phyloP scores from a whole-genome alignment of 2,888 invertebrate genomes.

The Panopea generosa region DNA sequence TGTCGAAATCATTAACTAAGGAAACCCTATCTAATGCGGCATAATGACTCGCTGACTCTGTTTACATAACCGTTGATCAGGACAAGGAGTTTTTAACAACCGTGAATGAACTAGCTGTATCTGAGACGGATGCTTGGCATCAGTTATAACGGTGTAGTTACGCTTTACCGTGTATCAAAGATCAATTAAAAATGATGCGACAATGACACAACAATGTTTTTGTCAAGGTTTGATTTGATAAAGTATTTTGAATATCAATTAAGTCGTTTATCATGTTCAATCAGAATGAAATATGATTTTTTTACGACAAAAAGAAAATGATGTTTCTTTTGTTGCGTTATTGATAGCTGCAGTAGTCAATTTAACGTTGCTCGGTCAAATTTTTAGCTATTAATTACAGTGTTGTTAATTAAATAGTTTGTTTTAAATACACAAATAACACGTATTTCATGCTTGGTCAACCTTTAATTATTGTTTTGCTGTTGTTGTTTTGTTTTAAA shows the following conservation, averaged over 20 bases:
- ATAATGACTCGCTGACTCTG: slow-evolving; percentile 32
- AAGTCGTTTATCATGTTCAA: slow-evolving; percentile 23
- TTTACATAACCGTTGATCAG: slow-evolving; percentile 53
- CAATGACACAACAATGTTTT: slow-evolving; percentile 16
- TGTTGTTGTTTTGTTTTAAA: no score
- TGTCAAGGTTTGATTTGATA: slow-evolving; percentile 18
- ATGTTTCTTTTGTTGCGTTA: not conserved
- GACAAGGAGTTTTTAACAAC: no score
- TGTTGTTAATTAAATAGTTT: no score
- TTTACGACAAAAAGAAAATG: not conserved
- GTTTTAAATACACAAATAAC: no score
- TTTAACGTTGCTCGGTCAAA: no score
- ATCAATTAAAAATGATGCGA: slow-evolving; percentile 28
- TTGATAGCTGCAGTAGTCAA: no score
- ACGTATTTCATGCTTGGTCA: no score
- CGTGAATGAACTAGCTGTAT: not conserved
- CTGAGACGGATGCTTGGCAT: not conserved
- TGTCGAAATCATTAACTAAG: slow-evolving; percentile 27
- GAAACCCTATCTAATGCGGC: slow-evolving; percentile 33
- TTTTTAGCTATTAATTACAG: no score
- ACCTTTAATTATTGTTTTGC: no score
- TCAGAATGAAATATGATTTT: not conserved
- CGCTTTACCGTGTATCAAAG: not conserved
- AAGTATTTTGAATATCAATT: slow-evolving; percentile 21
- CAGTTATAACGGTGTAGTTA: not conserved